Conservation (phyloP, 2,888 invertebrate genomes). For the Platycheirus rosarum region DNA sequence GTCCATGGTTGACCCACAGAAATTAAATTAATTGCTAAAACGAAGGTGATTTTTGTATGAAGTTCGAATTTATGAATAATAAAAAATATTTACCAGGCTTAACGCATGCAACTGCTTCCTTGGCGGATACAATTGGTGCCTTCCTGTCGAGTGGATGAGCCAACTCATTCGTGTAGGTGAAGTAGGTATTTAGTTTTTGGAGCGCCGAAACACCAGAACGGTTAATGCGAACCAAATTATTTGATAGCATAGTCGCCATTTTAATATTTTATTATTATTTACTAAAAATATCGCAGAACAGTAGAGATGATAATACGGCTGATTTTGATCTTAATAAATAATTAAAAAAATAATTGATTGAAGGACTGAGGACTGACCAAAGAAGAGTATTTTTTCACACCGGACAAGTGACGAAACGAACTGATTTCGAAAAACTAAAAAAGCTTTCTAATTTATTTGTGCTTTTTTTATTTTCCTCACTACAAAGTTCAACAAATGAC, state of each 20-base stretch:
- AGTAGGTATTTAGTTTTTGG: conserved; percentile 83
- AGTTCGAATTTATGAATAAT: no score
- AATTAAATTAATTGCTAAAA: no score
- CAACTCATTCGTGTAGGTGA: conserved; percentile 91
- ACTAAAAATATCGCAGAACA: conserved; percentile 39
- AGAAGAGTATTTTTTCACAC: conserved; percentile 4
- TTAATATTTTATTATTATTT: conserved; percentile 30
- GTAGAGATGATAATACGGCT: neutral
- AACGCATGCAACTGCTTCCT: conserved; percentile 90
- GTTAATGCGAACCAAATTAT: conserved; percentile 59
- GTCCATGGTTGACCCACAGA: no score
- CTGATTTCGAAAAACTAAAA: conserved; percentile 51
- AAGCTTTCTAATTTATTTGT: neutral
- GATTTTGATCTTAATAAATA: conserved; percentile 9
- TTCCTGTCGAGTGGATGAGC: conserved; percentile 90
- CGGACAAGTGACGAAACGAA: no score
- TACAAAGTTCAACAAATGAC: conserved; percentile 14
- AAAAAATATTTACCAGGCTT: conserved; percentile 88
- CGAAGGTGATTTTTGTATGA: no score
- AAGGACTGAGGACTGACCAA: conserved; percentile 12
- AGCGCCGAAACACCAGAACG: conserved; percentile 57
- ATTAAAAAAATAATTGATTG: conserved; percentile 13
- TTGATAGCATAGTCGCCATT: conserved; percentile 70
- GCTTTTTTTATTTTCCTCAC: neutral
- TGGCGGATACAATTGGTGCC: conserved; percentile 88